Conservation (phyloP, 2,113 vertebrate species). For the Phylloscopus trochilus region DNA sequence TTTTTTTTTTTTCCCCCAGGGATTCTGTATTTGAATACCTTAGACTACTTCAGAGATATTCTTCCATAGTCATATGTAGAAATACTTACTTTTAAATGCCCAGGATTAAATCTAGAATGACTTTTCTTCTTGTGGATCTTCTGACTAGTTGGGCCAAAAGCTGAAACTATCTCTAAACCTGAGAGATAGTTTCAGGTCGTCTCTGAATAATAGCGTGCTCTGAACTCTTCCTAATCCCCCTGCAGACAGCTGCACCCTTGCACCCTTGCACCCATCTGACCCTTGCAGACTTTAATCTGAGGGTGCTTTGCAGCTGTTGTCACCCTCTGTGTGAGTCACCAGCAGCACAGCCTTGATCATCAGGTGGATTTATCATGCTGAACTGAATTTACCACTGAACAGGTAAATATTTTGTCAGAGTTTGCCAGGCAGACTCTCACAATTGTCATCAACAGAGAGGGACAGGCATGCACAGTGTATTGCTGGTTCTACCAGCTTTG, state of each 20-base stretch:
- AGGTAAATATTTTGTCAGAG: neutral
- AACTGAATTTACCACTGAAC: neutral
- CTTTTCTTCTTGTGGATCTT: neutral
- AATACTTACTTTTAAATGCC: neutral
- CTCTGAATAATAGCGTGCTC: fast-evolving
- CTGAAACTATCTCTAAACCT: neutral
- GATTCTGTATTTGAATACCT: neutral
- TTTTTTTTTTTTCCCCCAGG: neutral
- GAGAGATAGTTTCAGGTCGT: too few species aligned
- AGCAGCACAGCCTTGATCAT: neutral
- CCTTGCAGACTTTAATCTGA: neutral
- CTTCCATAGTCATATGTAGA: neutral
- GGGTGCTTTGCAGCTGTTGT: neutral
- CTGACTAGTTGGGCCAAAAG: neutral
- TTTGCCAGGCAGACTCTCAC: neutral
- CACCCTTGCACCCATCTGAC: neutral
- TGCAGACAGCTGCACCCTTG: neutral
- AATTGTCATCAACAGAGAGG: neutral
- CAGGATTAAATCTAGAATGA: neutral
- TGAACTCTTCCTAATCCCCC: neutral
- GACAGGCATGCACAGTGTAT: neutral
- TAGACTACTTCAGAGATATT: neutral
- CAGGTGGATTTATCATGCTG: neutral
- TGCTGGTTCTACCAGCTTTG: neutral
- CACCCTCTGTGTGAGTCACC: neutral